Base-by-base conservation (phyloP, 2,888 invertebrate species). In the Papilio elwesi region DNA sequence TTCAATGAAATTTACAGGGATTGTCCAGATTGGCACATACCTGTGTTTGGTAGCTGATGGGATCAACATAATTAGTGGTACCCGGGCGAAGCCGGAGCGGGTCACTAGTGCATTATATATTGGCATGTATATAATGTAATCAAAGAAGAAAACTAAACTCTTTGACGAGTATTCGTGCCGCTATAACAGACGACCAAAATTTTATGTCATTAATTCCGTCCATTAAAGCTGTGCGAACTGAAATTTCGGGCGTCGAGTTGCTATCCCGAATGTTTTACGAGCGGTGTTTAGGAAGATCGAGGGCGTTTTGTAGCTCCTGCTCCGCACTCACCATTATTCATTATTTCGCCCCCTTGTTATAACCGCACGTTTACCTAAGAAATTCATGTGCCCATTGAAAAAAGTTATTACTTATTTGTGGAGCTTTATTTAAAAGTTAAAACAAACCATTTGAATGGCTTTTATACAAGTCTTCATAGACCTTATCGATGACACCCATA, bases 251-350 rank as follows among this genome's bases (percentile, higher is more conserved):
- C 64, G 70, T 64, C 55, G 55, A 64, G 64, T 55, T 36, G 70
- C 64, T 47, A 26, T 53, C 70, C 70, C 55, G 55, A 64, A 65
- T 70, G 64, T 64, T 65, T 70, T 70, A 64, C 49, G 64, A 65
- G 13, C 53, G 64, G 49, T 55, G 38, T 70, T 70, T 65, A 70
- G 55, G 70, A 55, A 64, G 55, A 70, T 65, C 48, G 70, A 49
- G 70, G 70, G 48, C 55, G 55, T 53, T 64, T 64, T 55, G 55
- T 70, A 48, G 64, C 64, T 16, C 36, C 52, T 55, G 48, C n/a
- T 48, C 53, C 48, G 6, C 12, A 47, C 48, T 48, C 55, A 55
- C 48, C 65, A 65, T 65, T 49, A 55, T 26, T 65, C 55, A 70
- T 70, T 64, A 64, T 57, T 64, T 36, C 36, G 70, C 48, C 36